These are phyloP conservation scores for Leucopternis melanops DNA, from an alignment of 2,113 vertebrate species.

Conservation along the genomic window DNA sequence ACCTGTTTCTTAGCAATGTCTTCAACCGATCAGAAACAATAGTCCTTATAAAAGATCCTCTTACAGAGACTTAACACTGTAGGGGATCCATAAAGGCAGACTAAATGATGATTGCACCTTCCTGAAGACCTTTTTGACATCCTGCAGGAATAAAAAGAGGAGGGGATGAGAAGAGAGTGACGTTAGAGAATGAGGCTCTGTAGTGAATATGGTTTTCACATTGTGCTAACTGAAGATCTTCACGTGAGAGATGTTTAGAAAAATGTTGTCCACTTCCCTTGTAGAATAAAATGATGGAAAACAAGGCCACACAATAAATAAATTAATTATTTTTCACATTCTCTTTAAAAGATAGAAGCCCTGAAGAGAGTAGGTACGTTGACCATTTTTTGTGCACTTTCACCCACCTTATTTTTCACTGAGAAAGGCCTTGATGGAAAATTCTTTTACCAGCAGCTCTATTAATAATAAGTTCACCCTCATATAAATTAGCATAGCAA, in stretches of 20 bases:
- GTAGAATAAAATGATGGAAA: not conserved
- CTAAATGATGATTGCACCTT: not conserved
- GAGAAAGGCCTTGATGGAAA: not conserved
- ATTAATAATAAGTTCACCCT: not conserved
- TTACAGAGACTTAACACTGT: not conserved
- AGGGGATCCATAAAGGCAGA: not conserved
- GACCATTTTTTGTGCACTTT: not conserved
- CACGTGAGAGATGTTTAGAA: not conserved
- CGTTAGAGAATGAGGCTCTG: not conserved
- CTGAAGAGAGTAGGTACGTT: fast-evolving
- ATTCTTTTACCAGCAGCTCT: not conserved
- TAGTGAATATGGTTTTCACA: not conserved
- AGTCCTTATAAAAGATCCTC: not conserved
- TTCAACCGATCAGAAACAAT: not conserved
- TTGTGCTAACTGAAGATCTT: not conserved
- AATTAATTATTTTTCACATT: not conserved
- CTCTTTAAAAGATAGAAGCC: not conserved
- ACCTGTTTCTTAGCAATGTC: not conserved
- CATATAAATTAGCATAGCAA: not conserved
- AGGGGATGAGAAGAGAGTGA: not conserved
- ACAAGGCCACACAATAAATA: not conserved
- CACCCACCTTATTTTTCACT: not conserved
- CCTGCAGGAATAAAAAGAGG: not conserved
- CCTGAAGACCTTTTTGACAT: not conserved
- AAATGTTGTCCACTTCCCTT: not conserved